Conservation (phyloP, 2,113 vertebrate species). For the Rhea americana region DNA sequence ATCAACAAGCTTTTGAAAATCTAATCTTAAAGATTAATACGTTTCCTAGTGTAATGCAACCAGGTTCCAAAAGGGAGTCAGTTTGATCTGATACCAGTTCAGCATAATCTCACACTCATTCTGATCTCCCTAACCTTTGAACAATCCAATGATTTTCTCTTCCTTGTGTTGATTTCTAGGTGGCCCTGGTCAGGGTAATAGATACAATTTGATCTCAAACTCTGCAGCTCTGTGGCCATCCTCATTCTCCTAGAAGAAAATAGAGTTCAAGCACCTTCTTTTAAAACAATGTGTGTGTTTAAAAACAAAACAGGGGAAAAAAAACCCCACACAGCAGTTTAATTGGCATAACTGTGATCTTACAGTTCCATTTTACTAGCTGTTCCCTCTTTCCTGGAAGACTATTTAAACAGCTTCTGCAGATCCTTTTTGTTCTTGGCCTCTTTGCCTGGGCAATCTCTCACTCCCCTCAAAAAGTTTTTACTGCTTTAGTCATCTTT, state of each 20-base stretch:
- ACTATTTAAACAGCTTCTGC: background rate
- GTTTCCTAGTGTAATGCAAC: background rate
- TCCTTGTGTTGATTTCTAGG: background rate
- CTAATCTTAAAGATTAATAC: background rate
- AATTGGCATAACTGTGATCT: background rate
- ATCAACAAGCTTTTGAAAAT: background rate
- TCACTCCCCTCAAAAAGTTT: background rate
- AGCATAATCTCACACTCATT: background rate
- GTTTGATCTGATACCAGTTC: background rate
- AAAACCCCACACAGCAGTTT: background rate
- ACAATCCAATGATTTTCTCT: fast-evolving
- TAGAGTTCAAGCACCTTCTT: background rate
- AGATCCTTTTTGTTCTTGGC: conserved; percentile 2
- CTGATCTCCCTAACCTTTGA: background rate
- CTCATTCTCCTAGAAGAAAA: background rate
- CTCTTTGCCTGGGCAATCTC: background rate
- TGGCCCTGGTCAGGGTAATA: background rate
- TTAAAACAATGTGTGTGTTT: background rate
- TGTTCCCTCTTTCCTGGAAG: conserved; percentile 16
- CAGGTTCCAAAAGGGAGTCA: background rate
- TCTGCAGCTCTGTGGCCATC: background rate
- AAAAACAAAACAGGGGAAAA: no score
- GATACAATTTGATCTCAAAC: background rate
- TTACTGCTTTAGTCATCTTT: background rate
- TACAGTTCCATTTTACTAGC: background rate